A percentile compares a stretch with the other conserved stretches of the same genome.
phyloP scores from a whole-genome alignment of 1,140 invertebrate genomes.

The Tetramorium simillimum region DNA sequence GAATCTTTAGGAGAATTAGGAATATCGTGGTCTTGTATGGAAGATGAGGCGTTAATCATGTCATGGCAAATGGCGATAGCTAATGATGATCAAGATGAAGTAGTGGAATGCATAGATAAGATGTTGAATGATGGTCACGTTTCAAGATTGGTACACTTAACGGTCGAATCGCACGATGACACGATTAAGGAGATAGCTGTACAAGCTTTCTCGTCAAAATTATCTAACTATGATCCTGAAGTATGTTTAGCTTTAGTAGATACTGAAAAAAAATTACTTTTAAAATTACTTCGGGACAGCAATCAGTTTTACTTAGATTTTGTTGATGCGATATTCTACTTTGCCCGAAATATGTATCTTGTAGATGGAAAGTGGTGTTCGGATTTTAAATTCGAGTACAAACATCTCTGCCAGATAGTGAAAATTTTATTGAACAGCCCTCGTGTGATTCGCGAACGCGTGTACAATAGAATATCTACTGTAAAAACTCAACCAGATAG shows the following conservation, averaged over 20 bases:
- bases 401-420: conserved; percentile 83
- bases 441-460: conserved; percentile 63
- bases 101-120: conserved; percentile 77
- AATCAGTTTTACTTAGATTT: conserved; percentile 84
- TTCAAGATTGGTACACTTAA: conserved; percentile 70
- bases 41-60: conserved; percentile 77
- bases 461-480: conserved; percentile 74
- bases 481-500: conserved; percentile 75
- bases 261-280: conserved; percentile 81
- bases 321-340: conserved; percentile 86
- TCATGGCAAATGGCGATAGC: conserved; percentile 80
- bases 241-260: conserved; percentile 84
- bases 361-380: conserved; percentile 80
- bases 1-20: conserved; percentile 73
- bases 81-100: conserved; percentile 73
- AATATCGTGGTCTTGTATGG: conserved; percentile 67
- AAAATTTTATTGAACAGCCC: conserved; percentile 76
- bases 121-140: conserved; percentile 80
- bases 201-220: conserved; percentile 81
- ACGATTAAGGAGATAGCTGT: conserved; percentile 83
- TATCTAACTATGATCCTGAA: conserved; percentile 81
- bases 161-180: conserved; percentile 73
- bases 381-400: conserved; percentile 83
- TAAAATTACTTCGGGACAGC: conserved; percentile 83
- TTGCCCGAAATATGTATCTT: conserved; percentile 83